A percentile compares a stretch with the other conserved stretches of the same genome.
These are phyloP conservation scores for Oreocharis arfaki DNA, from an alignment of 2,113 vertebrate species.

Conservation along the genomic window DNA sequence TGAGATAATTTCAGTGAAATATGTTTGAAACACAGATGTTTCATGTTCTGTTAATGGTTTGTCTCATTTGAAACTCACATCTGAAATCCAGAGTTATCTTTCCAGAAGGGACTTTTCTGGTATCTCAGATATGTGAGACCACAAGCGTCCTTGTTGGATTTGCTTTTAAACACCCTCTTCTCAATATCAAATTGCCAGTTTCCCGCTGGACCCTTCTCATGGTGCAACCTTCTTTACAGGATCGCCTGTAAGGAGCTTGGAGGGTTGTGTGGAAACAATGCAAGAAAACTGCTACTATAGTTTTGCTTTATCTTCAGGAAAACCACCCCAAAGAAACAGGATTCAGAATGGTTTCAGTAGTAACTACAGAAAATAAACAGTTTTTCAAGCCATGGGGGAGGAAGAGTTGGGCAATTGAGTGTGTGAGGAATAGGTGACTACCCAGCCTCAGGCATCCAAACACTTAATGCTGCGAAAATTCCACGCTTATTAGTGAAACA, in stretches of 20 bases:
- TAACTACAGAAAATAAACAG: not conserved
- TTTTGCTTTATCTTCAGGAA: not conserved
- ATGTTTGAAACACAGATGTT: not conserved
- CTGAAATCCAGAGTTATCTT: not conserved
- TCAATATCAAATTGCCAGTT: not conserved
- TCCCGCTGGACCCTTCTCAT: not conserved
- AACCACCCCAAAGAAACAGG: not conserved
- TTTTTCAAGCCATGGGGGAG: not conserved
- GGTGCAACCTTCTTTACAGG: not conserved
- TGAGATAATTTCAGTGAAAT: not conserved
- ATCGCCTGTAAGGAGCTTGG: not conserved
- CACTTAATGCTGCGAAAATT: not conserved
- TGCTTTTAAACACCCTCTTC: not conserved
- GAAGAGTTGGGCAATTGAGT: not conserved
- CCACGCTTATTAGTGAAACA: not conserved
- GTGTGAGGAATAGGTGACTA: not conserved
- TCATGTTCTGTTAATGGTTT: not conserved
- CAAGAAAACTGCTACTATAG: not conserved
- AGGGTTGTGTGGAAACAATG: accelerated
- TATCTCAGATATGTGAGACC: not conserved
- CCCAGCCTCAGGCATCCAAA: not conserved
- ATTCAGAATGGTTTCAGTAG: not conserved
- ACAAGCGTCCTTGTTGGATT: accelerated
- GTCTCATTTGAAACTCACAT: not conserved
- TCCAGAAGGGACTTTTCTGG: not conserved